A percentile compares a stretch with the other conserved stretches of the same genome.
phyloP scores from a whole-genome alignment of 2,888 invertebrate species.

The Drosophila histrio region DNA sequence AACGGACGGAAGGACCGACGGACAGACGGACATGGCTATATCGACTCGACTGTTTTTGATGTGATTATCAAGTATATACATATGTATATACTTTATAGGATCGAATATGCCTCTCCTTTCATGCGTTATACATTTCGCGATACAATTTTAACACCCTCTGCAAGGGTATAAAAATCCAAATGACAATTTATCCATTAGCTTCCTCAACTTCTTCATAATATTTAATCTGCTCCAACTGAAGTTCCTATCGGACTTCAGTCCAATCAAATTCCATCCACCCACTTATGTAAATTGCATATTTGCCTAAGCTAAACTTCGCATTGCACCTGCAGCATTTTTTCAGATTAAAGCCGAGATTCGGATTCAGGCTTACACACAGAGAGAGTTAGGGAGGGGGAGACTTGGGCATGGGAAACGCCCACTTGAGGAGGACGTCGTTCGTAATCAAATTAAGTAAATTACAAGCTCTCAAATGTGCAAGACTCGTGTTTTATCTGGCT shows the following conservation, averaged over 20 bases:
- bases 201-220: not conserved
- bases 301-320: conserved; percentile 25
- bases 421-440: conserved; percentile 46
- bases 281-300: conserved; percentile 50
- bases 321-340: conserved; percentile 54
- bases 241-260: not conserved
- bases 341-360: not conserved
- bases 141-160: too few relatives aligned
- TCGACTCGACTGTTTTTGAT: too few relatives aligned
- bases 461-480: conserved; percentile 79
- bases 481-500: conserved; percentile 75
- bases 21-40: too few relatives aligned
- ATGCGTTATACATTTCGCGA: too few relatives aligned
- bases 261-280: conserved; percentile 37
- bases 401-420: conserved; percentile 35
- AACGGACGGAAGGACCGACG: too few relatives aligned
- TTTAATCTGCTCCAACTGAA: not conserved
- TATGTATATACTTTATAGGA: too few relatives aligned
- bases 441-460: conserved; percentile 80
- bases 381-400: not conserved
- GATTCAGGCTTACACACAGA: not conserved
- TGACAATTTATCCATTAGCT: not conserved
- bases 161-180: too few relatives aligned
- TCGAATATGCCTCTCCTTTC: too few relatives aligned
- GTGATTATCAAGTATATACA: too few relatives aligned